These are phyloP conservation scores for Neuroterus valhalla DNA, from an alignment of 1,140 invertebrate genomes.

Conservation along the genomic window DNA sequence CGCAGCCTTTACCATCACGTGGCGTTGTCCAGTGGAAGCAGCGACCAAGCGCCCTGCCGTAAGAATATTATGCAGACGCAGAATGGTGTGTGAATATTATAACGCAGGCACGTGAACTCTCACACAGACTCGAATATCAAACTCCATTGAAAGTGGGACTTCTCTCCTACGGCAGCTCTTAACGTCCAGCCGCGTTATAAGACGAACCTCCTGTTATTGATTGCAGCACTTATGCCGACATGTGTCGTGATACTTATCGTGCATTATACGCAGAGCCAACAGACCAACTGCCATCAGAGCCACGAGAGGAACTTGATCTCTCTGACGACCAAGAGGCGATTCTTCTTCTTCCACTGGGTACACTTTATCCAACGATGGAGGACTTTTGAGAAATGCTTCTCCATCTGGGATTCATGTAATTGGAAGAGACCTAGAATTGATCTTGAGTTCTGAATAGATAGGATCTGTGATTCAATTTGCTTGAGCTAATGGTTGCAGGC, in stretches of 20 bases:
- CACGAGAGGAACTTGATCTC: background rate
- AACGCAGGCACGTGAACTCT: conserved; percentile 9
- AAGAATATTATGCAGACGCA: conserved; percentile 65
- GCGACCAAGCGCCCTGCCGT: conserved; percentile 55
- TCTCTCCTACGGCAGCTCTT: conserved; percentile 44
- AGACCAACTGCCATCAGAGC: background rate
- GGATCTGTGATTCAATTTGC: too few species aligned
- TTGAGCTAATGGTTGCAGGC: too few species aligned
- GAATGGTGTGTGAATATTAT: conserved; percentile 26
- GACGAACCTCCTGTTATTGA: conserved; percentile 53
- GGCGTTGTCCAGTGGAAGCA: conserved; percentile 67
- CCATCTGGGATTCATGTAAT: too few species aligned
- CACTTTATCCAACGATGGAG: background rate
- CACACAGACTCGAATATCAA: conserved; percentile 37
- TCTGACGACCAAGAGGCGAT: background rate
- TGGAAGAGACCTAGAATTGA: too few species aligned
- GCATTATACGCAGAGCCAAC: conserved; percentile 37
- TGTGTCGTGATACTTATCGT: conserved; percentile 54
- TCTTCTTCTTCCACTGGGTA: background rate
- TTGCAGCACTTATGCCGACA: conserved; percentile 53
- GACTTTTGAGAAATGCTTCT: too few species aligned
- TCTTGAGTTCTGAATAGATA: too few species aligned
- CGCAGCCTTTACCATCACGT: conserved; percentile 71
- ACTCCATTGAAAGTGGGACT: conserved; percentile 35
- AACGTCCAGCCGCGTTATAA: conserved; percentile 51